Base-by-base conservation (phyloP, 1,140 invertebrate genomes). In the Pogonus chalceus region DNA sequence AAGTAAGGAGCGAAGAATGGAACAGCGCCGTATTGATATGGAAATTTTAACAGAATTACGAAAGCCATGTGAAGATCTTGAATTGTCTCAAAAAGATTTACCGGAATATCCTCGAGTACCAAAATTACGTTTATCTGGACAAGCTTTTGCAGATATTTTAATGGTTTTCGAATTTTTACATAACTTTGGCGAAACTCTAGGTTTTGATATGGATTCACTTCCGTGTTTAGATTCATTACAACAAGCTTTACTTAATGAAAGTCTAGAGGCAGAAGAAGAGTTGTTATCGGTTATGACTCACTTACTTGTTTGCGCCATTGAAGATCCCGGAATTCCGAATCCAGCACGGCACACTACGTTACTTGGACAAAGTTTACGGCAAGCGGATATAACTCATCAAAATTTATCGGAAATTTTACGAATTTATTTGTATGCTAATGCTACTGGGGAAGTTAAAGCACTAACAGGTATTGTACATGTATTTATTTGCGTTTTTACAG, bases 121-220 rank as follows among this genome's bases (percentile, higher is more conserved):
- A 0, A 90, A 90, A 12, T 72, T 94, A 23, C 85, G 84, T 62
- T 70, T 96, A 10, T 76, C 86, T 1, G 91, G 90, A 0, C 84
- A 89, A 67, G 91, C 92, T 0, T 92, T 95, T 74, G 85, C 90
- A 1, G 91, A 96, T 72, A 76, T 88, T 31, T 76, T 96, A 2
- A 95, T 96, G 88, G 87, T 94, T 1, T 89, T 90, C 65, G 93
- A 98, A 74, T 98, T 98, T 69, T 75, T 96, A 46, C 88, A 95
- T 62, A 97, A 95, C 69, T 98, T 97, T 68, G 91, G 90, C 21
- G 88, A 92, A 70, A 92, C 91, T 0, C 74, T 98, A 9, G 92
- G 92, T 37, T 95, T 96, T 65, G 89, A 93, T 65, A 85, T 90
- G 78, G 91, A 93, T 35, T 85, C 86, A 0, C 68, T 96, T 37